Evolutionary conservation across 2,113 vertebrate genomes (phyloP), one percentile per base, ranked within the genome.

Genomic region (Patagioenas fasciata): DNA sequence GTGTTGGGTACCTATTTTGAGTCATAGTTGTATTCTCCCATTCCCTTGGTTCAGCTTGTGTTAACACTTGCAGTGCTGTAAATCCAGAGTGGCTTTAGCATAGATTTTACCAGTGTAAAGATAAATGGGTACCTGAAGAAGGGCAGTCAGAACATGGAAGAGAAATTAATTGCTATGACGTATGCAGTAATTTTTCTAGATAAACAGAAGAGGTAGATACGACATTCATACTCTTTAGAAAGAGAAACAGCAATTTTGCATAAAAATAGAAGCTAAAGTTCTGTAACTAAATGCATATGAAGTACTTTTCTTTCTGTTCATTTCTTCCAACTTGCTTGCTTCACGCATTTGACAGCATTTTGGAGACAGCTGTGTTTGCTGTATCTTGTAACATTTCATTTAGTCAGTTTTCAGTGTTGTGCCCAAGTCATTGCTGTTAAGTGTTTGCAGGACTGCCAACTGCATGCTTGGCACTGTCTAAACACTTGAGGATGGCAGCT

Each of bases 391-490:
- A 9, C 40, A 40, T n/a, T 66, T 36, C 6, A 65, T 90, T 93
- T 71, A 81, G 78, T 74, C 80, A 61, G 82, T 84, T 90, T 70
- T 74, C 48, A 78, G 57, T 40, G 34, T n/a, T 85, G 32, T 67
- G 38, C 56, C 31, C 1, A 0, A 10, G 56, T 94, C 0, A 0
- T 18, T 84, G 79, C 51, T 80, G 8, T 40, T 60, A 58, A 72
- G 78, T 54, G 32, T 85, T 91, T 90, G 60, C 66, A 86, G 13
- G 12, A 90, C 29, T 53, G 51, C 71, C 91, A 85, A 78, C 65
- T 85, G 40, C 64, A 61, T 65, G 23, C 73, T 57, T 93, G 73
- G 54, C 73, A 57, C 36, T 81, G 42, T 61, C 65, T 78, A 62
- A 67, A 47, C 62, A 78, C 48, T 56, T 66, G 56, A 86, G 38